Conservation (phyloP, 2,888 invertebrate species). For the Vandiemenella viatica region DNA sequence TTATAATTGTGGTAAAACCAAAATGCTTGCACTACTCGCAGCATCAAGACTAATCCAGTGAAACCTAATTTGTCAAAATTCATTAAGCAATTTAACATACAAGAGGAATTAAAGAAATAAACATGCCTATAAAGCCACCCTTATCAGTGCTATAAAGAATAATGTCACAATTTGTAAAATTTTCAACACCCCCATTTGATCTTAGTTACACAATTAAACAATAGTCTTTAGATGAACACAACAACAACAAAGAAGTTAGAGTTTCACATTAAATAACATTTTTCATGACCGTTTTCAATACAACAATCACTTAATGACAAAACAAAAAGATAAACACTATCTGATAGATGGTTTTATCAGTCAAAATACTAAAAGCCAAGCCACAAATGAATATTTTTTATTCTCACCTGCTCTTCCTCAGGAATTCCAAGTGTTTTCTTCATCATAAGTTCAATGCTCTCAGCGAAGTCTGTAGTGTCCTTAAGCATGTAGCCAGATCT, state of each 20-base stretch:
- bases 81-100: background rate
- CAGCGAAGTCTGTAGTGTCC: conserved; percentile 78
- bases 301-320: too few species aligned
- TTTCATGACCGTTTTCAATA: too few species aligned
- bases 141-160: too few species aligned
- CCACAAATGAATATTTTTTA: too few species aligned
- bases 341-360: too few species aligned
- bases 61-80: background rate
- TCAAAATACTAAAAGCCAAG: too few species aligned
- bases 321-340: too few species aligned
- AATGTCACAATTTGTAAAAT: too few species aligned
- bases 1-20: too few species aligned
- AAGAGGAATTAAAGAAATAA: background rate
- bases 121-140: background rate
- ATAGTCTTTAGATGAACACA: background rate
- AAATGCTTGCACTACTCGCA: background rate
- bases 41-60: background rate
- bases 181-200: too few species aligned
- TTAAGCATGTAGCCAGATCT: conserved; percentile 85
- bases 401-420: conserved; percentile 41
- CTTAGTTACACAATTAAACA: too few species aligned
- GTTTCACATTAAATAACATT: too few species aligned
- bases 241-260: background rate
- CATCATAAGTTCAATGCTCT: conserved; percentile 82
- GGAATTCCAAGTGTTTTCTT: conserved; percentile 61